Base-by-base conservation (phyloP, 1,140 invertebrate genomes). In the Bombus superbus region DNA sequence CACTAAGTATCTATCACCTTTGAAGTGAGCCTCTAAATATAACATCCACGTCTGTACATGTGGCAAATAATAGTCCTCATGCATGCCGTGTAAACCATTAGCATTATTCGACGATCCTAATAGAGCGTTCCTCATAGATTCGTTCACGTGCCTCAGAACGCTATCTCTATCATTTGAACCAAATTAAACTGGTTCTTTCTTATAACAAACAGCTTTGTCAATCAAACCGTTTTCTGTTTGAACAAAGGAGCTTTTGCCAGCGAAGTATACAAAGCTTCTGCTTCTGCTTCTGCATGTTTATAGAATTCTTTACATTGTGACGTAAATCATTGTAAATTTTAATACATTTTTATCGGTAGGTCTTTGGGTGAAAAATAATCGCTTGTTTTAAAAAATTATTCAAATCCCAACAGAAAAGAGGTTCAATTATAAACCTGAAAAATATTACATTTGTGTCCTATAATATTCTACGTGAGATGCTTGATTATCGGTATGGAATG, bases 201-300 rank as follows among this genome's bases (percentile, higher is more conserved):
- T 40, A 18, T 18, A 47, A 80, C 53, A 69, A 69, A 69, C 64
- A 53, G n/a, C 35, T 69, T 80, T 38, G 64, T 80, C 66, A 53
- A 80, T 80, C 78, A 69, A 69, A 80, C 32, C 15, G 64, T 8
- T 53, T 8, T 25, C 25, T 80, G 32, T 69, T 80, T 80, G 42
- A 18, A 47, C 64, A 64, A 53, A 25, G 25, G n/a, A 35, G 18
- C 77, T 38, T 69, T 11, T 53, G 78, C 28, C 42, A 69, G 18
- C 13, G 44, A 38, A 15, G 22, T 28, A n/a, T n/a, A 38, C 64
- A 47, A 69, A 80, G 64, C 40, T 68, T 28, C 10, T 28, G 15
- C 32, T 25, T 74, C 6, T 3, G 6, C 25, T 38, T 76, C 44
- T 53, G 47, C 35, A 25, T 79, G 53, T 80, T 80, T 71, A 80